These are phyloP conservation scores for Menidia menidia DNA, from an alignment of 2,797 vertebrate species.

Conservation along the genomic window DNA sequence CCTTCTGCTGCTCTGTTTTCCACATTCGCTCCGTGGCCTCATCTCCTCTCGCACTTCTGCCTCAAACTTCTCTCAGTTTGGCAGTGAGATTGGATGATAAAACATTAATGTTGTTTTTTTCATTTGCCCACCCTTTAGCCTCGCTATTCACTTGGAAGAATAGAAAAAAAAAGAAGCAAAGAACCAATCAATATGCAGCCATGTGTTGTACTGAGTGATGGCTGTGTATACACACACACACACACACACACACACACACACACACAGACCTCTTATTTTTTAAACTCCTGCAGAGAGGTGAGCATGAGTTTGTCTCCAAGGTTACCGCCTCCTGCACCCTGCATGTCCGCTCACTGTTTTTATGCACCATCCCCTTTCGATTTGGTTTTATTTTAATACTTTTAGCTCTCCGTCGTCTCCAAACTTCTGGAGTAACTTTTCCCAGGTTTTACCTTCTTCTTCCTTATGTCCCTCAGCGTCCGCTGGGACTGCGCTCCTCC, in stretches of 20 bases:
- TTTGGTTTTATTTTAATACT: conserved; percentile 9
- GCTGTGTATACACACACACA: conserved; percentile 22
- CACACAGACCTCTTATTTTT: conserved; percentile 14
- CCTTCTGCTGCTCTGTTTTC: conserved; percentile 30
- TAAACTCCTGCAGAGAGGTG: conserved; percentile 17
- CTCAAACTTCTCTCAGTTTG: conserved; percentile 40
- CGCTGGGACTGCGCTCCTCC: conserved; percentile 58
- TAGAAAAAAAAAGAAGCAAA: conserved; percentile 39
- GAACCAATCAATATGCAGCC: conserved; percentile 72
- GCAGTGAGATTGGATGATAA: conserved; percentile 75
- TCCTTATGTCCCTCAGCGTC: conserved; percentile 56
- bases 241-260: conserved; percentile 9
- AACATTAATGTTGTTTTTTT: conserved; percentile 82
- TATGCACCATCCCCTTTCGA: not conserved
- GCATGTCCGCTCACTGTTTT: conserved; percentile 16
- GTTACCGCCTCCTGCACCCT: conserved; percentile 20
- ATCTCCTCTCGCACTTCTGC: conserved; percentile 49
- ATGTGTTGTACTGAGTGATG: conserved; percentile 50
- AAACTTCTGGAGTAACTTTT: conserved; percentile 14
- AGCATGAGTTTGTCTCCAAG: conserved; percentile 38
- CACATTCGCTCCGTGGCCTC: conserved; percentile 35
- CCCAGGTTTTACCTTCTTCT: conserved; percentile 16
- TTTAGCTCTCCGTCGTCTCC: conserved; percentile 11
- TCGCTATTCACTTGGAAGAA: conserved; percentile 54
- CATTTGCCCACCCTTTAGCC: conserved; percentile 69